These are phyloP conservation scores for Ruditapes philippinarum DNA, from an alignment of 1,140 invertebrate species.

Conservation along the genomic window DNA sequence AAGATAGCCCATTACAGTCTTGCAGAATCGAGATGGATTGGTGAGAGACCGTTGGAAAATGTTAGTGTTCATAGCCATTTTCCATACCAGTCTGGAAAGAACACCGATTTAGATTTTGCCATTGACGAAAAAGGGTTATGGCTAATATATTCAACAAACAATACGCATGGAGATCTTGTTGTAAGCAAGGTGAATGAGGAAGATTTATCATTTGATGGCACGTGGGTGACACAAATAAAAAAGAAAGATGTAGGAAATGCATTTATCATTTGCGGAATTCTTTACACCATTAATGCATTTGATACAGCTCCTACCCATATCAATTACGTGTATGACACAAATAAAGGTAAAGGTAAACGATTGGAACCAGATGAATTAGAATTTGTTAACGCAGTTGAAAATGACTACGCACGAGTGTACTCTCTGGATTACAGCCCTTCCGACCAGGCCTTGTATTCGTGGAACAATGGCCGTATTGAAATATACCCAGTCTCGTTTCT, in stretches of 20 bases:
- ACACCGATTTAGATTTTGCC: conserved; percentile 82
- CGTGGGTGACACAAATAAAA: conserved; percentile 80
- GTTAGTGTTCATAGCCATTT: conserved; percentile 77
- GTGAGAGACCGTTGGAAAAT: conserved; percentile 71
- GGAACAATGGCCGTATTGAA: conserved; percentile 81
- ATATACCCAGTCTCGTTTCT: conserved; percentile 87
- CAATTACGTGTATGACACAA: conserved; percentile 81
- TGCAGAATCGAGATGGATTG: conserved; percentile 67
- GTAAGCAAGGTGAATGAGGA: conserved; percentile 79
- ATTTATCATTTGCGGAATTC: conserved; percentile 83
- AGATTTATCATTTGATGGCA: conserved; percentile 74
- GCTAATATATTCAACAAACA: conserved; percentile 80
- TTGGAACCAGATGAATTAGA: conserved; percentile 68
- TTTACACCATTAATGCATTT: conserved; percentile 81
- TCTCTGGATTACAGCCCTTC: conserved; percentile 81
- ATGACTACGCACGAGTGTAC: conserved; percentile 72
- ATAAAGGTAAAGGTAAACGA: conserved; percentile 72
- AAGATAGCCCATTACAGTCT: conserved; percentile 81
- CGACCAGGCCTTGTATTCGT: conserved; percentile 77
- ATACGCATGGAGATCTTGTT: conserved; percentile 79
- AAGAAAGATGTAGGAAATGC: conserved; percentile 79
- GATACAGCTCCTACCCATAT: conserved; percentile 79
- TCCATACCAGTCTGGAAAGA: conserved; percentile 78
- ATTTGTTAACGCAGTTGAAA: conserved; percentile 73
- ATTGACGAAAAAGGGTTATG: conserved; percentile 83